Percentiles rank a stretch among this genome's conserved stretches.
These are phyloP conservation scores for Meloidogyne chitwoodi DNA, from an alignment of 1,140 invertebrate genomes.

Conservation along the genomic window DNA sequence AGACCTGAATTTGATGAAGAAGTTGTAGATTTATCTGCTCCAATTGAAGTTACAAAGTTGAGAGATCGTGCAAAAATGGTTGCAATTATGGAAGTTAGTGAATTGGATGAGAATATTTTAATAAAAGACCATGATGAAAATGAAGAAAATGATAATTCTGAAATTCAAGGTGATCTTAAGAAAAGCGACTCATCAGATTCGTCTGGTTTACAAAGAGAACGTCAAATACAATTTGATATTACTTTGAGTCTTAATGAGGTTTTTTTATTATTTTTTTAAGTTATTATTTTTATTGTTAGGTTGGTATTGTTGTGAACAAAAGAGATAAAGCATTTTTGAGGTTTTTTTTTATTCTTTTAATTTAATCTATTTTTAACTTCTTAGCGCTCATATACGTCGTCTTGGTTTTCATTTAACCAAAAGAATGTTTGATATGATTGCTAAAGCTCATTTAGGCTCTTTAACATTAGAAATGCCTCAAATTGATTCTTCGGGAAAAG, in stretches of 20 bases:
- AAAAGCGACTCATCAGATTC: constrained; percentile 10
- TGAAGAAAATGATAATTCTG: constrained; percentile 23
- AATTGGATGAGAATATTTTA: constrained; percentile 41
- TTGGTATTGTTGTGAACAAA: constrained; percentile 41
- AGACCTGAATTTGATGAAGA: constrained; percentile 63
- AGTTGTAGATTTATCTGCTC: constrained; percentile 30
- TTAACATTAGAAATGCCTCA: constrained; percentile 46
- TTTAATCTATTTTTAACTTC: constrained; percentile 3
- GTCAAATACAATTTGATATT: constrained; percentile 50
- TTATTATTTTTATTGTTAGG: not conserved
- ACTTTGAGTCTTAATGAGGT: constrained; percentile 49
- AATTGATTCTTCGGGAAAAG: constrained; percentile 39
- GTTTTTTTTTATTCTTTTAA: not conserved
- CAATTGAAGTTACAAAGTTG: constrained; percentile 30
- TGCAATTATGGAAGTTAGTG: constrained; percentile 60
- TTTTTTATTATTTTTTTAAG: no score
- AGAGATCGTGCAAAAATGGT: constrained; percentile 59
- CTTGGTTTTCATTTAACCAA: constrained; percentile 48
- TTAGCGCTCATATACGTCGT: constrained; percentile 36
- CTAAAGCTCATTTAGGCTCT: constrained; percentile 43
- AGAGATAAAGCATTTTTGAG: constrained; percentile 23
- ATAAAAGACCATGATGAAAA: constrained; percentile 23
- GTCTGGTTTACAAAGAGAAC: constrained; percentile 29
- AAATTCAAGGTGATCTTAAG: constrained; percentile 8
- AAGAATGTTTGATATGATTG: constrained; percentile 57